Percentiles rank a stretch among this genome's conserved stretches.
Conservation (phyloP, 2,888 invertebrate genomes). For the Boloria euphrosyne region DNA sequence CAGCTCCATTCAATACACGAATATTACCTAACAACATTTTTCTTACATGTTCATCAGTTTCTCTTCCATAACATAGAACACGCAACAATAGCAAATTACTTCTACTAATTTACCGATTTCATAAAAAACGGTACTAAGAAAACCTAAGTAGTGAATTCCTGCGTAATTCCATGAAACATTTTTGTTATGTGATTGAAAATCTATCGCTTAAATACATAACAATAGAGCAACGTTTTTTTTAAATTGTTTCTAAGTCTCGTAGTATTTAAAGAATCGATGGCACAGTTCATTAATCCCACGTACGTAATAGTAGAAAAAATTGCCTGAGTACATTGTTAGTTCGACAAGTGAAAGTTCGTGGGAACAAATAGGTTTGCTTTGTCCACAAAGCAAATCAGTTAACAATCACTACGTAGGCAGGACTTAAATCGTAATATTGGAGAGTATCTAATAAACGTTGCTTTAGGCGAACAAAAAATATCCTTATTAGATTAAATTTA, state of each 20-base stretch:
- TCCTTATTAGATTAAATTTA: too few species aligned
- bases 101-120: slow-evolving; percentile 15
- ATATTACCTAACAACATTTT: slow-evolving; percentile 3
- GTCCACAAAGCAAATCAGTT: slow-evolving; percentile 28
- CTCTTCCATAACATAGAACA: slow-evolving; percentile 28
- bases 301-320: slow-evolving; percentile 45
- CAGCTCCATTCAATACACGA: not conserved
- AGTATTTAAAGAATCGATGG: slow-evolving; percentile 46
- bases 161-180: slow-evolving; percentile 13
- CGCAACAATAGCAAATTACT: slow-evolving; percentile 29
- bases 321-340: slow-evolving; percentile 53
- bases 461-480: slow-evolving; percentile 3
- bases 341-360: slow-evolving; percentile 74
- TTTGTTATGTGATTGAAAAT: slow-evolving; percentile 5
- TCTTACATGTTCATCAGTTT: slow-evolving; percentile 13
- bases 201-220: slow-evolving; percentile 8
- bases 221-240: slow-evolving; percentile 19
- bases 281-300: slow-evolving; percentile 60
- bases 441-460: slow-evolving; percentile 24
- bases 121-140: slow-evolving; percentile 11
- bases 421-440: slow-evolving; percentile 20
- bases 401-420: slow-evolving; percentile 19
- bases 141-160: slow-evolving; percentile 14
- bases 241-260: slow-evolving; percentile 17
- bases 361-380: slow-evolving; percentile 41